phyloP scores from a whole-genome alignment of 2,888 invertebrate genomes.

The Sepioteuthis lessoniana region DNA sequence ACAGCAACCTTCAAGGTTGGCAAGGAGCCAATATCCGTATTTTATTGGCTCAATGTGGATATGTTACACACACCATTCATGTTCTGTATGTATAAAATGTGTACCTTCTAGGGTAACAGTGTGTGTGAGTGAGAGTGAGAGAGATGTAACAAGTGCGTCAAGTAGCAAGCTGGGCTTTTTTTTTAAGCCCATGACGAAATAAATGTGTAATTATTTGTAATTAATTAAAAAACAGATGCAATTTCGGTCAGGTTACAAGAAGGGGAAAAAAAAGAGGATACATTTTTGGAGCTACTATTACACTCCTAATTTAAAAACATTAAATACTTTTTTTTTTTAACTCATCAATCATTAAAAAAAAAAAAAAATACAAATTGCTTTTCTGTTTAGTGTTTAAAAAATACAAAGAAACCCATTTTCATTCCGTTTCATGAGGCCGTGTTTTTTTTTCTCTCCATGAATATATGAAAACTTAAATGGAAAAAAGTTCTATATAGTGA shows the following conservation, averaged over 20 bases:
- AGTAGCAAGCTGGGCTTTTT: background rate
- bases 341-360: too few relatives aligned
- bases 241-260: background rate
- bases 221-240: background rate
- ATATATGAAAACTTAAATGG: too few relatives aligned
- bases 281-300: background rate
- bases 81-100: background rate
- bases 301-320: too few relatives aligned
- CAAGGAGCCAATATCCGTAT: background rate
- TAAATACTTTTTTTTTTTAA: too few relatives aligned
- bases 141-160: background rate
- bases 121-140: too few relatives aligned
- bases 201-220: background rate
- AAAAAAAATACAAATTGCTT: too few relatives aligned
- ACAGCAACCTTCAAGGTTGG: slow-evolving; percentile 21
- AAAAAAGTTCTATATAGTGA: too few relatives aligned
- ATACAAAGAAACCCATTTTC: too few relatives aligned
- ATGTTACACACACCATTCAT: background rate
- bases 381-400: too few relatives aligned
- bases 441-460: too few relatives aligned
- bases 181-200: background rate
- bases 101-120: too few relatives aligned
- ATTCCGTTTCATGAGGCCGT: too few relatives aligned
- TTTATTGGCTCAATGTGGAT: background rate
- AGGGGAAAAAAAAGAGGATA: background rate